Conservation (phyloP, 2,888 invertebrate genomes). For the Ligdia adustata region DNA sequence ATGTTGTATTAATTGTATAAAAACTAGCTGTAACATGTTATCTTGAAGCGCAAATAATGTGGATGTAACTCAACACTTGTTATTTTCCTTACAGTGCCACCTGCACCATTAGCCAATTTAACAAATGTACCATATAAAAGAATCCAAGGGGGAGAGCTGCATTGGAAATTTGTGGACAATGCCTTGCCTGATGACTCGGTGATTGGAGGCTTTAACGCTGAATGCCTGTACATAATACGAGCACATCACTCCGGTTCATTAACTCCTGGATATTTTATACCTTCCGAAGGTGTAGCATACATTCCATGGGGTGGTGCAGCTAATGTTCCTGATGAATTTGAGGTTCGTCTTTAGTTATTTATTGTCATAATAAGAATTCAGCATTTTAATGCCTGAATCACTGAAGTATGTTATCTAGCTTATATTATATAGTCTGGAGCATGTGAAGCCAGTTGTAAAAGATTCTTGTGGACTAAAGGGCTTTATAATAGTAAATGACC, state of each 20-base stretch:
- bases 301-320: constrained; percentile 91
- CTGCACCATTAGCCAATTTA: constrained; percentile 34
- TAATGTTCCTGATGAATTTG: constrained; percentile 87
- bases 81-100: constrained; percentile 45
- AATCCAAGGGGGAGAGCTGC: constrained; percentile 70
- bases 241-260: constrained; percentile 88
- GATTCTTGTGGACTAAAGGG: no score
- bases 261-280: constrained; percentile 91
- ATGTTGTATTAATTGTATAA: no score
- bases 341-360: constrained; percentile 76
- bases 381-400: no score
- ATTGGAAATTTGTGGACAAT: constrained; percentile 86
- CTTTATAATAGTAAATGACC: no score
- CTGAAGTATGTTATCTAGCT: no score
- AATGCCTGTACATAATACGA: constrained; percentile 87
- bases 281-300: constrained; percentile 88
- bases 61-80: not conserved
- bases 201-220: constrained; percentile 85
- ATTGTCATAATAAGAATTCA: no score
- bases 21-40: no score
- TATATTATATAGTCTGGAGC: no score
- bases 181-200: constrained; percentile 88
- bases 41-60: no score
- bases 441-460: no score
- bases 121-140: constrained; percentile 2